Evolutionary conservation across 2,797 vertebrate genomes (phyloP), one percentile per base, ranked within the genome.

Genomic region (Mallotus villosus): DNA sequence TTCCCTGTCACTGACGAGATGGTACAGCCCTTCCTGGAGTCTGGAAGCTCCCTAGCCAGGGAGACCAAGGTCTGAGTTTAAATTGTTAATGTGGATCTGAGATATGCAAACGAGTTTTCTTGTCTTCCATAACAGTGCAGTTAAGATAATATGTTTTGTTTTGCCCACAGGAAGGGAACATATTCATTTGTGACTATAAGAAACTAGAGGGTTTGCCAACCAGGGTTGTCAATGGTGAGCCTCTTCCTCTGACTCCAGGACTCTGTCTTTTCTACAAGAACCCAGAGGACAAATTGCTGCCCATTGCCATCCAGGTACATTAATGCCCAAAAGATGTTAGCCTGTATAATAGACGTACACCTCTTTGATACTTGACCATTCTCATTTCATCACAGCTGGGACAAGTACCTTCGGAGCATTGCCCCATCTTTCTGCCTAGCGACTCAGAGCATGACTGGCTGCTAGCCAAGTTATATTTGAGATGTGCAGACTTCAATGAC

Each of bases 291-390:
- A 83, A 85, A 2, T 62, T 91, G 67, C 70, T 86, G 53, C 91
- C 89, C 22, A 84, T 91, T 0, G 89, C 90, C 14, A 92, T 91
- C 71, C 89, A 92, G 91, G 90, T n/a, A n/a, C n/a, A n/a, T n/a
- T n/a, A n/a, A n/a, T n/a, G n/a, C n/a, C n/a, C n/a, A n/a, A n/a
- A n/a, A n/a, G n/a, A n/a, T n/a, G n/a, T n/a, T n/a, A n/a, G n/a
- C n/a, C n/a, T n/a, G n/a, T n/a, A n/a, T n/a, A n/a, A n/a, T n/a
- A n/a, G n/a, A n/a, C n/a, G n/a, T n/a, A n/a, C n/a, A n/a, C n/a
- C n/a, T n/a, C n/a, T n/a, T n/a, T 14, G 49, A 17, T 51, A 14
- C 3, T 19, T 51, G 12, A 51, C 49, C 1, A 14, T 21, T 59
- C 57, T 21, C 57, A 21, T 62, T 62, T 62, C n/a, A n/a, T 91